Percentiles rank a stretch among this genome's conserved stretches.
These are phyloP conservation scores for Troides aeacus DNA, from an alignment of 2,888 invertebrate genomes.

Conservation along the genomic window DNA sequence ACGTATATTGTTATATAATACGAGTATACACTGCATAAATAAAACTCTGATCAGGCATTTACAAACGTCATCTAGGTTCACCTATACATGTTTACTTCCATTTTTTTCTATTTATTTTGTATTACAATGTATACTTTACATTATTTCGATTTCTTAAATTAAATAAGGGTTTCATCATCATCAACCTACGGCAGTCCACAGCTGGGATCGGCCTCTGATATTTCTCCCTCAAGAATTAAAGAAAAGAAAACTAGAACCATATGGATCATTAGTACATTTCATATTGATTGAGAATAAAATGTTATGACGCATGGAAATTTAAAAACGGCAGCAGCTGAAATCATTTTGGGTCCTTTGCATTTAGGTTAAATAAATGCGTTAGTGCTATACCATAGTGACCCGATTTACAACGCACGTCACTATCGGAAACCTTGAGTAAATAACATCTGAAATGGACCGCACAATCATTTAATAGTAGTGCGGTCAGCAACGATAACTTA, in stretches of 20 bases:
- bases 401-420: conserved; percentile 20
- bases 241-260: neutral
- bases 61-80: no score
- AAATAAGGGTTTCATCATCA: no score
- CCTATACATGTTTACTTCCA: no score
- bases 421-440: conserved; percentile 27
- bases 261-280: neutral
- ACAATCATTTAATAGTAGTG: conserved; percentile 18
- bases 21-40: no score
- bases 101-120: no score
- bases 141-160: no score
- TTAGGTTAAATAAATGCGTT: conserved; percentile 22
- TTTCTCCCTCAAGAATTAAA: neutral
- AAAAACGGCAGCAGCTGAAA: neutral
- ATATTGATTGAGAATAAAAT: neutral
- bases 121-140: no score
- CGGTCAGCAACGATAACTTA: conserved; percentile 17
- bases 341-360: conserved; percentile 7
- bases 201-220: no score
- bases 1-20: no score
- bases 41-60: no score
- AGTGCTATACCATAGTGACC: conserved; percentile 18
- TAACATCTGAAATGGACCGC: conserved; percentile 26
- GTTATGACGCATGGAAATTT: conserved; percentile 1
- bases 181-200: no score